A percentile compares a stretch with the other conserved stretches of the same genome.
Conservation (phyloP, 2,113 vertebrate genomes). For the Pseudorectes ferrugineus region DNA sequence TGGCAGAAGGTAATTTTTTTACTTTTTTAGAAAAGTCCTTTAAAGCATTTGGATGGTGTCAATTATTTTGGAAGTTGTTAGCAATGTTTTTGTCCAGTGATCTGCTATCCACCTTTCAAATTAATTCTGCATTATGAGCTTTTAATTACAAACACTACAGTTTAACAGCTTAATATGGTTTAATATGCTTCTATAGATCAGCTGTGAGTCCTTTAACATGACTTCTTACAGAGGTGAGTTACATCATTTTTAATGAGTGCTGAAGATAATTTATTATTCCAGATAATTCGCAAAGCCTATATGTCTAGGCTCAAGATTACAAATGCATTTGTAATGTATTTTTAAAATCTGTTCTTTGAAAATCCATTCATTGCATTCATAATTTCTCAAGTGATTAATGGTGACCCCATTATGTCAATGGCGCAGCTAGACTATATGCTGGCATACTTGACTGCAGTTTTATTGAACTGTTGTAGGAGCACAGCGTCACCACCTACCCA, state of each 20-base stretch:
- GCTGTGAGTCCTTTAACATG: background rate
- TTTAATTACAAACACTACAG: background rate
- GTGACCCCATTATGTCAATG: background rate
- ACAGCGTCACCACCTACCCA: background rate
- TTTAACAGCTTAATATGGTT: background rate
- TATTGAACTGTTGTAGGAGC: background rate
- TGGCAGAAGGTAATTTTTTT: background rate
- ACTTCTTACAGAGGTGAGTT: background rate
- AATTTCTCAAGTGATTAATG: background rate
- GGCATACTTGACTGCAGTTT: background rate
- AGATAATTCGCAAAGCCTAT: background rate
- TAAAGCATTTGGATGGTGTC: background rate
- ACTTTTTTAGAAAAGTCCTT: background rate
- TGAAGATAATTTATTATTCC: background rate
- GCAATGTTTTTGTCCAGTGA: background rate
- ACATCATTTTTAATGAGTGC: background rate
- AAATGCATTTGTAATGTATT: background rate
- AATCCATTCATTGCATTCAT: background rate
- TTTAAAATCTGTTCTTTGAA: conserved; percentile 20
- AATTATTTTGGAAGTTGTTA: background rate
- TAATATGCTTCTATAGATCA: background rate
- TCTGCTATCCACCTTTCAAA: background rate
- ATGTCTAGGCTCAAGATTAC: background rate
- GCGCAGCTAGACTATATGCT: background rate
- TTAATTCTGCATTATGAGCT: background rate